Evolutionary conservation across 1,140 invertebrate species (phyloP).

Genomic region (Drosophila fuyamai): DNA sequence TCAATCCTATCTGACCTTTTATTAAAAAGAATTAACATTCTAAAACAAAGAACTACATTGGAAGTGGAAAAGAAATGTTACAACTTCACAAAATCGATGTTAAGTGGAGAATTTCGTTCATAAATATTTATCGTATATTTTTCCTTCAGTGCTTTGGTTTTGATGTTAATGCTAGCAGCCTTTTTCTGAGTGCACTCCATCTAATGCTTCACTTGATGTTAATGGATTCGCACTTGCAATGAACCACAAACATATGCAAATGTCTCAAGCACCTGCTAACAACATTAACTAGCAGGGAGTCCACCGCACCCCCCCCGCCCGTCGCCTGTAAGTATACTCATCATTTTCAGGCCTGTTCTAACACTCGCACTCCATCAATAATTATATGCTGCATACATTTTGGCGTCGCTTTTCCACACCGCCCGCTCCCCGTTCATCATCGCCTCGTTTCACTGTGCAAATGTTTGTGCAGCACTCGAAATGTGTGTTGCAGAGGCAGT

Average conservation of each 20-base stretch:
- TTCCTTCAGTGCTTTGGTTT: neutral
- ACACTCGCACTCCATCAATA: conserved; percentile 72
- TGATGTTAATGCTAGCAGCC: neutral
- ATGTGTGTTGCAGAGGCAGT: conserved; percentile 50
- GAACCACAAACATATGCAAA: conserved; percentile 82
- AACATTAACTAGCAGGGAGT: conserved; percentile 73
- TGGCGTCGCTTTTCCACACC: conserved; percentile 29
- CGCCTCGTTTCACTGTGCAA: conserved; percentile 73
- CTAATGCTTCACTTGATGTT: conserved; percentile 69
- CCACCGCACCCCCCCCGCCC: neutral
- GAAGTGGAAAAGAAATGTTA: too few species aligned
- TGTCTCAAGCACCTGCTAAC: conserved; percentile 80
- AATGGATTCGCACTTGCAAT: conserved; percentile 80
- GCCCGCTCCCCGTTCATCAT: conserved; percentile 15
- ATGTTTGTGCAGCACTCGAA: conserved; percentile 76
- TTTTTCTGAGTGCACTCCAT: conserved; percentile 24
- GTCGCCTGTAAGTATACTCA: conserved; percentile 40
- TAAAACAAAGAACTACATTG: too few species aligned
- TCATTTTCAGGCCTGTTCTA: conserved; percentile 54
- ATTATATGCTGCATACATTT: conserved; percentile 81
- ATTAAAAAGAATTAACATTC: too few species aligned
- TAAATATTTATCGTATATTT: too few species aligned
- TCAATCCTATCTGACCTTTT: too few species aligned
- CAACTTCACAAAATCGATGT: too few species aligned
- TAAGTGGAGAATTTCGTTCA: too few species aligned